These are phyloP conservation scores for Tridacna gigas DNA, from an alignment of 2,888 invertebrate genomes.

Conservation along the genomic window DNA sequence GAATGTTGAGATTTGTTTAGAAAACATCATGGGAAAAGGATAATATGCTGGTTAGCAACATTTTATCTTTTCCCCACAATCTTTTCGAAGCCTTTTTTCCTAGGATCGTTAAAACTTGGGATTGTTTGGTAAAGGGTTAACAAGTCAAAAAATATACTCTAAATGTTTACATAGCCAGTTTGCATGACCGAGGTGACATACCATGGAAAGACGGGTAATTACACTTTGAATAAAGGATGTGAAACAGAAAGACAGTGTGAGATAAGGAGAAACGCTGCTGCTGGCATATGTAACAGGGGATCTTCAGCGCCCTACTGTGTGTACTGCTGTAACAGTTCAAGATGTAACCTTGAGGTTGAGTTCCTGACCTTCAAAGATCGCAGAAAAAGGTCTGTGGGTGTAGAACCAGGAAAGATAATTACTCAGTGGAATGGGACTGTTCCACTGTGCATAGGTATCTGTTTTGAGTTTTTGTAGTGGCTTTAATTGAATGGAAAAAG, in stretches of 20 bases:
- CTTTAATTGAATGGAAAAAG: too few species aligned
- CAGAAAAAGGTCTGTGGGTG: conserved; percentile 38
- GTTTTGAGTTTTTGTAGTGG: too few species aligned
- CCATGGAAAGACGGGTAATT: conserved; percentile 12
- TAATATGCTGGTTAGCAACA: too few species aligned
- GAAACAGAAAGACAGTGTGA: conserved; percentile 29
- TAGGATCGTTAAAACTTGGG: too few species aligned
- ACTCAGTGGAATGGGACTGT: conserved; percentile 39
- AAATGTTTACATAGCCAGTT: conserved; percentile 31
- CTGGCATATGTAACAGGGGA: conserved; percentile 22
- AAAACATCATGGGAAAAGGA: too few species aligned
- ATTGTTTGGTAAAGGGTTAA: too few species aligned
- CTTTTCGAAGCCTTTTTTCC: too few species aligned
- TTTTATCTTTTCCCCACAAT: too few species aligned
- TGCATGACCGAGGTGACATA: conserved; percentile 53
- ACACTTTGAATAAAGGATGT: conserved; percentile 48
- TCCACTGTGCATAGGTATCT: conserved; percentile 41
- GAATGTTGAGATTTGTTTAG: too few species aligned
- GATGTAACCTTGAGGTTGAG: conserved; percentile 52
- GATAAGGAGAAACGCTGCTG: neutral
- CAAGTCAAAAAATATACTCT: neutral
- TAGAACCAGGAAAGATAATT: neutral
- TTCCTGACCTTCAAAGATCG: conserved; percentile 46
- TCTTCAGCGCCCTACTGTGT: conserved; percentile 32
- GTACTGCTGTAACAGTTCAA: conserved; percentile 50